phyloP scores from a whole-genome alignment of 2,113 vertebrate species.

The Corythaeola cristata region DNA sequence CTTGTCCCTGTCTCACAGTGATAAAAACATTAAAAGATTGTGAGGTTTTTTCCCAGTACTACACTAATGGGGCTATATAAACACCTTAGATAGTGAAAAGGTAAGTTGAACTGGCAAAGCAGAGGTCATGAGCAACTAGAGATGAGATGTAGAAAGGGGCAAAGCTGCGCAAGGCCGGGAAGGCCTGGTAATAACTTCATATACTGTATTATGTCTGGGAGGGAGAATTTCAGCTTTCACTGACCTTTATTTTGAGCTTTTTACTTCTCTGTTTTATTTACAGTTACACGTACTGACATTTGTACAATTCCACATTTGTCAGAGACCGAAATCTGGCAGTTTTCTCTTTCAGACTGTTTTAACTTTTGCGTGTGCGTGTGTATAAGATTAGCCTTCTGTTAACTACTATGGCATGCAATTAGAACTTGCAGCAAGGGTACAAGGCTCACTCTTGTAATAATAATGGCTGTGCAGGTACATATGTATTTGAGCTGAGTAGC shows the following conservation, averaged over 20 bases:
- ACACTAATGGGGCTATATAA: slow-evolving; percentile 40
- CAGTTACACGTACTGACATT: slow-evolving; percentile 63
- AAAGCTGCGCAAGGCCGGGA: not conserved
- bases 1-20: slow-evolving; percentile 10
- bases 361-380: not conserved
- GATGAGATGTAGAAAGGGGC: slow-evolving; percentile 26
- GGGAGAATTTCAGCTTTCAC: slow-evolving; percentile 45
- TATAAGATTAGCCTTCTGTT: not conserved
- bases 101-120: slow-evolving; percentile 26
- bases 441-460: not conserved
- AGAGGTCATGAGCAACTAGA: slow-evolving; percentile 14
- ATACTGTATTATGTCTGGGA: slow-evolving; percentile 45
- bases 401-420: not conserved
- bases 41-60: not conserved
- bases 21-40: slow-evolving; percentile 42
- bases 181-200: slow-evolving; percentile 60
- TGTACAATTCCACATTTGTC: slow-evolving; percentile 61
- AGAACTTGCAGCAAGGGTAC: not conserved
- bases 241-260: slow-evolving; percentile 71
- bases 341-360: slow-evolving; percentile 38
- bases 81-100: slow-evolving; percentile 12
- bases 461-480: not conserved
- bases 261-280: slow-evolving; percentile 60
- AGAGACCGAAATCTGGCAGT: slow-evolving; percentile 43
- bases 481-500: not conserved